Evolutionary conservation across 2,113 vertebrate species (phyloP).

Genomic region (Chloroceryle aenea): DNA sequence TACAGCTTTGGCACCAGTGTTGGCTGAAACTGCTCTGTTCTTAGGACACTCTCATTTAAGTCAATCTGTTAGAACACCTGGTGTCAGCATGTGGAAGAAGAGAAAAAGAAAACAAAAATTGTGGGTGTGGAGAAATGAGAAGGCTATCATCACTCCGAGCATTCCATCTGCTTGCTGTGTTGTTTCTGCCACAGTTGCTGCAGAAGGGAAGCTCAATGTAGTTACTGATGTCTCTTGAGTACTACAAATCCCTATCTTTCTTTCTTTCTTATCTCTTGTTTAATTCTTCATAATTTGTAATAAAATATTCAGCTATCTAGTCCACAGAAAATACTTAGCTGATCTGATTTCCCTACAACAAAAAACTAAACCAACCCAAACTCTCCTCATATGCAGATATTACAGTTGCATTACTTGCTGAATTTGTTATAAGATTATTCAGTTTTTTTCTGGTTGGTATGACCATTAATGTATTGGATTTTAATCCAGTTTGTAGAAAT

Average conservation of each 20-base stretch:
- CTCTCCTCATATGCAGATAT: not conserved
- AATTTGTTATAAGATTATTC: not conserved
- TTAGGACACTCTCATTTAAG: not conserved
- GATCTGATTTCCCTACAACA: not conserved
- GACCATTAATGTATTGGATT: not conserved
- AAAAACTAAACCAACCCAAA: not conserved
- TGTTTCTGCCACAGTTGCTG: not conserved
- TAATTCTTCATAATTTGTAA: not conserved
- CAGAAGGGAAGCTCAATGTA: not conserved
- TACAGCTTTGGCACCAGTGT: not conserved
- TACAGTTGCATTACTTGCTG: not conserved
- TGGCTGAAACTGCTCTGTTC: slow-evolving; percentile 2
- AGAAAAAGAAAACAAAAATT: not conserved
- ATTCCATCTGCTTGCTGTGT: not conserved
- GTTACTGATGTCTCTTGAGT: not conserved
- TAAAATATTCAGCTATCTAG: not conserved
- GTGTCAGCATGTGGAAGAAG: not conserved
- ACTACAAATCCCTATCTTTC: not conserved
- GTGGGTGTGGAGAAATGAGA: not conserved
- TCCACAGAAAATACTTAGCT: not conserved
- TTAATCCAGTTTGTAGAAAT: not conserved
- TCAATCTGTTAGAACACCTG: slow-evolving; percentile 58
- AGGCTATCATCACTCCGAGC: not conserved
- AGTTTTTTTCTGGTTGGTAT: not conserved
- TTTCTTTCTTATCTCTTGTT: slow-evolving; percentile 1